These are phyloP conservation scores for Elmis aenea DNA, from an alignment of 2,888 invertebrate species.

Conservation along the genomic window DNA sequence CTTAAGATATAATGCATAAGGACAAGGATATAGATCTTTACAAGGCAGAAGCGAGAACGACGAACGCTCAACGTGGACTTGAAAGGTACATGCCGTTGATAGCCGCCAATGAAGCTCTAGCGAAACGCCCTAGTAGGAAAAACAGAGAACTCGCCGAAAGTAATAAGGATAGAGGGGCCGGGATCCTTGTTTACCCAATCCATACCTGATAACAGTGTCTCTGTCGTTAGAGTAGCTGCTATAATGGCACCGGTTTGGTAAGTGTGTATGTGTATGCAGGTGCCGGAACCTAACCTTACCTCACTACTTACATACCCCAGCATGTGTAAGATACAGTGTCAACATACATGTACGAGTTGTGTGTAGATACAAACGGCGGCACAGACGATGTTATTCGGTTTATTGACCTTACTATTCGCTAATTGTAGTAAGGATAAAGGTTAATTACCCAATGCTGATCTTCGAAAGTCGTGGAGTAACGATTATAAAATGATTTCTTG, in stretches of 20 bases:
- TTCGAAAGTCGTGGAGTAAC: conserved; percentile 8
- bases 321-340: conserved; percentile 17
- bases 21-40: conserved; percentile 5
- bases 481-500: conserved; percentile 1
- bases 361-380: too few relatives aligned
- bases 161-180: too few relatives aligned
- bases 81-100: conserved; percentile 13
- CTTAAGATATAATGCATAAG: too few relatives aligned
- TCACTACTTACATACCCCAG: conserved; percentile 20
- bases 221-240: too few relatives aligned
- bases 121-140: too few relatives aligned
- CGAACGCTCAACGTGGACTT: conserved; percentile 17
- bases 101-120: conserved; percentile 16
- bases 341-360: conserved; percentile 1
- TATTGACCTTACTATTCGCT: too few relatives aligned
- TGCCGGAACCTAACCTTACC: too few relatives aligned
- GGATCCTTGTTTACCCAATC: too few relatives aligned
- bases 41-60: conserved; percentile 9
- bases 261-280: conserved; percentile 21
- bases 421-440: conserved; percentile 4
- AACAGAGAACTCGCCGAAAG: too few relatives aligned
- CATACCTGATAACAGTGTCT: too few relatives aligned
- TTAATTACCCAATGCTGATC: conserved; percentile 10
- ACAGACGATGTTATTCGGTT: too few relatives aligned
- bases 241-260: too few relatives aligned